These are phyloP conservation scores for Acinonyx jubatus DNA, from an alignment of 2,113 vertebrate species.

Conservation along the genomic window DNA sequence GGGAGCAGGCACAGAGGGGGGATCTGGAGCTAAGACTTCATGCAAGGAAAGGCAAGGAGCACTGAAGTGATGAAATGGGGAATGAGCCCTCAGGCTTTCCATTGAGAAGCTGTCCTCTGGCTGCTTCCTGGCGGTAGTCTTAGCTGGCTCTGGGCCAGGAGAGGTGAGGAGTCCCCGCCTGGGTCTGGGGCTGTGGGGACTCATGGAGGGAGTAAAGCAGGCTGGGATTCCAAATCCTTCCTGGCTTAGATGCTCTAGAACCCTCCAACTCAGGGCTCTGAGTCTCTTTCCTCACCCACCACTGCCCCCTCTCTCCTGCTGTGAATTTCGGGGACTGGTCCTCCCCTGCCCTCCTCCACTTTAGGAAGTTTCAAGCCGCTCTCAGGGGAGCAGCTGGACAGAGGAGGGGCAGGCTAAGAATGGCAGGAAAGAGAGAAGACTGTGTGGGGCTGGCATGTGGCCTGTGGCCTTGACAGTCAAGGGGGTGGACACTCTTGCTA, in stretches of 20 bases:
- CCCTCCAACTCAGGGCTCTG: neutral
- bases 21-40: neutral
- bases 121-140: neutral
- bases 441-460: rapidly evolving
- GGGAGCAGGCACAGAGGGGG: neutral
- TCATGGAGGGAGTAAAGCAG: neutral
- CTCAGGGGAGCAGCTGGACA: neutral
- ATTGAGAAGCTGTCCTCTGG: neutral
- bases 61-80: neutral
- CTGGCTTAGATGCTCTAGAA: neutral
- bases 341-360: neutral
- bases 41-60: neutral
- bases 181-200: neutral
- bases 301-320: neutral
- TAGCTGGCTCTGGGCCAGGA: neutral
- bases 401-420: neutral
- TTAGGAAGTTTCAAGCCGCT: neutral
- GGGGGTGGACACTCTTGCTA: neutral
- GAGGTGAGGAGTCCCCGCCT: neutral
- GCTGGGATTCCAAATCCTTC: neutral
- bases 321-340: neutral
- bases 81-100: neutral
- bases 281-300: neutral
- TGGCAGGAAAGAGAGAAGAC: neutral
- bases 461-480: neutral